These are phyloP conservation scores for Fopius arisanus DNA, from an alignment of 1,140 invertebrate genomes.

Conservation along the genomic window DNA sequence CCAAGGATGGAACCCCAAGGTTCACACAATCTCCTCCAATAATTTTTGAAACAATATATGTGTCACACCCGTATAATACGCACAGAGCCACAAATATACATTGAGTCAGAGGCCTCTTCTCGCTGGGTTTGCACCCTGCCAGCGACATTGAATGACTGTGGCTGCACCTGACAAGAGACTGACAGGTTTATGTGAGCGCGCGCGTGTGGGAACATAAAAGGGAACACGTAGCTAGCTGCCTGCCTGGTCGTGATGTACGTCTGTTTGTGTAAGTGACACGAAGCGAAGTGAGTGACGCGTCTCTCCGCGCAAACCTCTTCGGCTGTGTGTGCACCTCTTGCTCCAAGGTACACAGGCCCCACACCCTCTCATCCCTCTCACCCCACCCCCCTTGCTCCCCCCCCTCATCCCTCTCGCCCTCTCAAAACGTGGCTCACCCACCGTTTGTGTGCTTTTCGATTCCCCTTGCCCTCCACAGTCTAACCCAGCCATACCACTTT, in stretches of 20 bases:
- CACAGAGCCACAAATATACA: neutral
- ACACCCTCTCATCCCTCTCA: neutral
- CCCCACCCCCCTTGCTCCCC: neutral
- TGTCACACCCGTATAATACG: neutral
- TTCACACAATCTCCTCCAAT: no score
- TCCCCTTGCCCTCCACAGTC: slow-evolving; percentile 11
- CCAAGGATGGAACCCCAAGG: no score
- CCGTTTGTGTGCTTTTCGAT: slow-evolving; percentile 3
- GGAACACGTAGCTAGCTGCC: slow-evolving; percentile 57
- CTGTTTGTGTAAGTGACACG: slow-evolving; percentile 66
- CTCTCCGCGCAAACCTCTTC: slow-evolving; percentile 30
- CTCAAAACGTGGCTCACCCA: no score
- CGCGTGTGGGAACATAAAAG: slow-evolving; percentile 64
- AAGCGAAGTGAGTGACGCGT: slow-evolving; percentile 61
- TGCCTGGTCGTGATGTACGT: slow-evolving; percentile 62
- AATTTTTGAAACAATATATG: neutral
- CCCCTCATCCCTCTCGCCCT: neutral
- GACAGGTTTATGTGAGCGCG: slow-evolving; percentile 64
- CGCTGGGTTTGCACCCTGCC: slow-evolving; percentile 39
- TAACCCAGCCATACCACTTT: neutral
- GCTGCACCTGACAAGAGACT: slow-evolving; percentile 64
- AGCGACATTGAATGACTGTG: slow-evolving; percentile 64
- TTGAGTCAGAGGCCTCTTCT: neutral
- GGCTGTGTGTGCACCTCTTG: neutral
- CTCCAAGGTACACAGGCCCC: neutral